Percentiles rank a stretch among this genome's conserved stretches.
Conservation (phyloP, 2,113 vertebrate genomes). For the Eublepharis macularius region DNA sequence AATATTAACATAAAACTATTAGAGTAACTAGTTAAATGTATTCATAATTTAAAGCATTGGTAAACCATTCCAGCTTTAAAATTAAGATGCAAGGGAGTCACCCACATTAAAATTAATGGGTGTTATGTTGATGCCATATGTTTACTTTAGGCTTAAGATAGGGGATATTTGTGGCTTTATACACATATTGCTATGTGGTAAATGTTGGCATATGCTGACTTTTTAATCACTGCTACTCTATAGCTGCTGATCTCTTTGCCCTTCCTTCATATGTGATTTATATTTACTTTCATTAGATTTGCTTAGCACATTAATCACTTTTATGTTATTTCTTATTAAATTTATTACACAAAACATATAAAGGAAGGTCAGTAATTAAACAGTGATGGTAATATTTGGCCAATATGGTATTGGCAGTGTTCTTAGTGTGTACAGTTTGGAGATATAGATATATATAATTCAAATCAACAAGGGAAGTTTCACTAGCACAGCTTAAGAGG, state of each 20-base stretch:
- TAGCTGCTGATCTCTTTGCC: constrained; percentile 26
- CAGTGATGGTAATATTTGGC: constrained; percentile 14
- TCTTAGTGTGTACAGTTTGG: background rate
- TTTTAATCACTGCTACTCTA: constrained; percentile 27
- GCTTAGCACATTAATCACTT: constrained; percentile 28
- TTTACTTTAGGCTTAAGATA: constrained; percentile 32
- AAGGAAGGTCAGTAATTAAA: constrained; percentile 11
- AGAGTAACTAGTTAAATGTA: constrained; percentile 35
- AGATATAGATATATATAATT: background rate
- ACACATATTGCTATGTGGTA: background rate
- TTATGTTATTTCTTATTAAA: constrained; percentile 22
- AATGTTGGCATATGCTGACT: constrained; percentile 34
- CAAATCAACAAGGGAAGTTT: background rate
- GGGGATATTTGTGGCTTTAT: background rate
- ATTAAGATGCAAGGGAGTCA: constrained; percentile 37
- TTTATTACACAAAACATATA: constrained; percentile 15
- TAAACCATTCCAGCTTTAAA: constrained; percentile 48
- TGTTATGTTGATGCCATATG: constrained; percentile 24
- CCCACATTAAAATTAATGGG: constrained; percentile 48
- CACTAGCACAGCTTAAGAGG: background rate
- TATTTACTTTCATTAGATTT: constrained; percentile 36
- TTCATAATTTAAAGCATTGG: constrained; percentile 54
- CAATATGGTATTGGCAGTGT: background rate
- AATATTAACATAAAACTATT: constrained; percentile 47
- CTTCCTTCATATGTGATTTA: constrained; percentile 31